These are phyloP conservation scores for Dendroctonus valens DNA, from an alignment of 1,140 invertebrate species.

Conservation along the genomic window DNA sequence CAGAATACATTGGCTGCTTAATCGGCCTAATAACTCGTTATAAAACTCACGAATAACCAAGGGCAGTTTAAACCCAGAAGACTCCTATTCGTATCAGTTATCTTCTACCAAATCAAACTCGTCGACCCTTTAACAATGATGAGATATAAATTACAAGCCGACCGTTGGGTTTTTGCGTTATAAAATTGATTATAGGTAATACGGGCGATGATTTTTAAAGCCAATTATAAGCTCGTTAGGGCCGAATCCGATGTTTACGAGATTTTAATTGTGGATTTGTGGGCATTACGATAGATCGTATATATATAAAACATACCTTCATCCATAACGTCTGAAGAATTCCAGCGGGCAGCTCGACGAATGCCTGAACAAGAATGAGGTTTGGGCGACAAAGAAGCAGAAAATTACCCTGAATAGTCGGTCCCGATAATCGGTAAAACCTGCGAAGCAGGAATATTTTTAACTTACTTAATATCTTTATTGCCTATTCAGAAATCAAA, in stretches of 20 bases:
- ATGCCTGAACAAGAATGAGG: no score
- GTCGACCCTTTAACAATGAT: conserved; percentile 32
- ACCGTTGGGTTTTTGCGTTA: conserved; percentile 37
- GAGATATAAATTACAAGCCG: conserved; percentile 39
- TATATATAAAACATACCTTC: background rate
- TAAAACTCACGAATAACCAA: no score
- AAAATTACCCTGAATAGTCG: no score
- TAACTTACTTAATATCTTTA: conserved; percentile 23
- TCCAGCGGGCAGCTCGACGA: no score
- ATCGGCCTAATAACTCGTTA: no score
- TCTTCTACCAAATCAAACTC: background rate
- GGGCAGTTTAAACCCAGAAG: no score
- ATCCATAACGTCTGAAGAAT: no score
- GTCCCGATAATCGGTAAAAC: no score
- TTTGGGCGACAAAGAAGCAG: no score
- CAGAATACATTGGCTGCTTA: no score
- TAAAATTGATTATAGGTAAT: conserved; percentile 43
- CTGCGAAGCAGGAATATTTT: conserved; percentile 4
- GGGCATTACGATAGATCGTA: conserved; percentile 29
- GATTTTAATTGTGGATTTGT: conserved; percentile 36
- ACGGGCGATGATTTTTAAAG: conserved; percentile 40
- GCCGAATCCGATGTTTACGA: conserved; percentile 32
- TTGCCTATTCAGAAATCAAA: conserved; percentile 20
- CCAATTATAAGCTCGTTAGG: conserved; percentile 40
- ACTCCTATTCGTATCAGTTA: no score